phyloP scores from a whole-genome alignment of 2,113 vertebrate genomes.

The Myxocyprinus asiaticus region DNA sequence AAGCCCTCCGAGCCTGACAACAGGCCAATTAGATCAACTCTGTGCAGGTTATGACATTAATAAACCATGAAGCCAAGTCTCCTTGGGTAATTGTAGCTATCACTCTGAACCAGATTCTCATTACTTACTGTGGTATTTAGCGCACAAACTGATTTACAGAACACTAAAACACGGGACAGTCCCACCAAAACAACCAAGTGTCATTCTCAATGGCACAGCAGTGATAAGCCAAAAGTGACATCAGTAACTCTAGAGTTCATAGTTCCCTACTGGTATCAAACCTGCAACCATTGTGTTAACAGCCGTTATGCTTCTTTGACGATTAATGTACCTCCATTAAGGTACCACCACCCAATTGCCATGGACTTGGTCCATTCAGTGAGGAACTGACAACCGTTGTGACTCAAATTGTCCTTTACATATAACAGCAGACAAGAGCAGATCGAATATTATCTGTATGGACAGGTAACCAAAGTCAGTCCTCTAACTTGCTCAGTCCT shows the following conservation, averaged over 20 bases:
- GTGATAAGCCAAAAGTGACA: not conserved
- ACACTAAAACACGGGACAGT: slow-evolving; percentile 11
- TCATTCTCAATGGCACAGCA: not conserved
- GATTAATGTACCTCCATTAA: not conserved
- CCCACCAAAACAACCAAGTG: not conserved
- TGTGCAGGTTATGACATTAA: slow-evolving; percentile 43
- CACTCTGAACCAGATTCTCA: slow-evolving; percentile 24
- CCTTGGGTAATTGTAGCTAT: slow-evolving; percentile 24
- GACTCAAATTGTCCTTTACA: no score
- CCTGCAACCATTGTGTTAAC: not conserved
- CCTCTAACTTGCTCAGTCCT: no score
- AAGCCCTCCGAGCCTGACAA: slow-evolving; percentile 48
- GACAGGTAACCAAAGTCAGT: no score
- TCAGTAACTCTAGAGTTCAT: not conserved
- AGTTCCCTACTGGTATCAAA: not conserved
- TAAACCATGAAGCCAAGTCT: slow-evolving; percentile 45
- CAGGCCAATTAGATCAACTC: slow-evolving; percentile 60
- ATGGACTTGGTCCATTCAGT: no score
- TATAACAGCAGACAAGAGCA: no score
- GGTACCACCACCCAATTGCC: no score
- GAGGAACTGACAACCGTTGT: no score
- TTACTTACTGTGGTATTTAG: slow-evolving; percentile 17
- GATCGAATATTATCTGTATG: no score
- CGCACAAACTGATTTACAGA: slow-evolving; percentile 19
- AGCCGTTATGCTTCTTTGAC: not conserved